These are phyloP conservation scores for Magallana nippona DNA, from an alignment of 2,888 invertebrate species.

Conservation along the genomic window DNA sequence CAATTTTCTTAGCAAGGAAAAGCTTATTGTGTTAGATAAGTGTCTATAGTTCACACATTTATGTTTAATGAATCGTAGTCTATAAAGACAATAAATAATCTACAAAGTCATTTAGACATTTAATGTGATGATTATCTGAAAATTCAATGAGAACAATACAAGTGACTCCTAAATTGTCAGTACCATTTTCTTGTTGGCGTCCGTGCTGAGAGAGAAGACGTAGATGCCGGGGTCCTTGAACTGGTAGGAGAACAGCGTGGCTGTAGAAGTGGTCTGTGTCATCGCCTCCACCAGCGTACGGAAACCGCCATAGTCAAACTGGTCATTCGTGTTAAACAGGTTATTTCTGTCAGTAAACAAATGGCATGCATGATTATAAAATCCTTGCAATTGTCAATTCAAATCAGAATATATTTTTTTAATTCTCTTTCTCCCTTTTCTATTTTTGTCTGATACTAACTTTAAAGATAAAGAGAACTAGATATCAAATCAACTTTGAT, in stretches of 20 bases:
- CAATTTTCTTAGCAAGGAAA: no score
- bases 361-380: not conserved
- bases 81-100: no score
- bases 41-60: no score
- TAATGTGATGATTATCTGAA: no score
- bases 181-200: conserved; percentile 77
- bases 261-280: conserved; percentile 65
- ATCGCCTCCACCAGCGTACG: conserved; percentile 69
- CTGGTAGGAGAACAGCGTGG: conserved; percentile 75
- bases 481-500: not conserved
- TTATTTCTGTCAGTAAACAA: conserved; percentile 72
- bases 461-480: not conserved
- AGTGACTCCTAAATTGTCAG: not conserved
- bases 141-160: no score
- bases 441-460: not conserved
- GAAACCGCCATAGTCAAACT: conserved; percentile 79
- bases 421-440: no score
- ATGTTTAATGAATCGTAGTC: no score
- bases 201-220: conserved; percentile 75
- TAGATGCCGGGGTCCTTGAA: conserved; percentile 77
- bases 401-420: no score
- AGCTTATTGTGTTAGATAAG: no score
- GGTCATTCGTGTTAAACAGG: conserved; percentile 76
- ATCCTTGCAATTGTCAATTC: not conserved
- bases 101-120: no score